A percentile compares a stretch with the other conserved stretches of the same genome.
phyloP scores from a whole-genome alignment of 2,888 invertebrate genomes.

The Ctena decussata region DNA sequence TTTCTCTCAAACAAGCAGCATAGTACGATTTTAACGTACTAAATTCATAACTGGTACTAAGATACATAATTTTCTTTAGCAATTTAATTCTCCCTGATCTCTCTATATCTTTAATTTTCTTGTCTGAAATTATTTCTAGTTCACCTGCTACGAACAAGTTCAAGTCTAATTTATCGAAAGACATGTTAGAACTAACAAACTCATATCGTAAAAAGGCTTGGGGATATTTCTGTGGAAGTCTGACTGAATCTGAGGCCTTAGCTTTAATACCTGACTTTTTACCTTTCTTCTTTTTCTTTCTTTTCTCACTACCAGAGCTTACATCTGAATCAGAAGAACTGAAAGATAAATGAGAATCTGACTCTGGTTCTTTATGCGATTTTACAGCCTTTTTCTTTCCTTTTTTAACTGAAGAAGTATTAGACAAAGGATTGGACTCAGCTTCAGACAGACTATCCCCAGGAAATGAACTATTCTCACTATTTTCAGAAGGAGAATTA shows the following conservation, averaged over 20 bases:
- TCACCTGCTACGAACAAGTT: slow-evolving; percentile 10
- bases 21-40: slow-evolving; percentile 23
- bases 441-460: no score
- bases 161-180: slow-evolving; percentile 6
- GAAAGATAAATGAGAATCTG: no score
- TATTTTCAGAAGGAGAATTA: no score
- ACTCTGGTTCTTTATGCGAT: no score
- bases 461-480: no score
- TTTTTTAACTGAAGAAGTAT: no score
- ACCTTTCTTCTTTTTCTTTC: neutral
- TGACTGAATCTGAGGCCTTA: slow-evolving; percentile 10
- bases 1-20: slow-evolving; percentile 15
- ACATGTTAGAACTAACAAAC: neutral
- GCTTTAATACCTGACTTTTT: neutral
- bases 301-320: neutral
- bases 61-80: slow-evolving; percentile 25
- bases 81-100: neutral
- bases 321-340: neutral
- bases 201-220: neutral
- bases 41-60: slow-evolving; percentile 14
- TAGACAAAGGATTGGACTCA: no score
- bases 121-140: slow-evolving; percentile 17
- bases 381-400: no score
- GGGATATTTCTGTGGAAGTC: neutral
- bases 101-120: neutral